phyloP scores from a whole-genome alignment of 2,888 invertebrate species.

The Serripes groenlandicus region DNA sequence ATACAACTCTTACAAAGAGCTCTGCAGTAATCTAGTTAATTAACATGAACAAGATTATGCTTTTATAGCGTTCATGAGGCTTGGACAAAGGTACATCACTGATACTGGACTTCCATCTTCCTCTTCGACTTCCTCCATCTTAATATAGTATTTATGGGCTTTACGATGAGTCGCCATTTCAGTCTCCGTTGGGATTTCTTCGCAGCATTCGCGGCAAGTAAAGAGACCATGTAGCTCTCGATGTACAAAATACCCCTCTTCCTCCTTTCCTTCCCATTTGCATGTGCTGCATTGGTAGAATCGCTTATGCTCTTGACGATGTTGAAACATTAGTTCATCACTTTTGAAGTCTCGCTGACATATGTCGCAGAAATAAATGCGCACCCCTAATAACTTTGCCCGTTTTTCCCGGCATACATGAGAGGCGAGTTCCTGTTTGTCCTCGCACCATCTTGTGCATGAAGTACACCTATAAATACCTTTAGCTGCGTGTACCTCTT shows the following conservation, averaged over 20 bases:
- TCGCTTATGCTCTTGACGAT: slow-evolving; percentile 58
- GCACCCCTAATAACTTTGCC: slow-evolving; percentile 2
- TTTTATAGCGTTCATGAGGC: slow-evolving; percentile 49
- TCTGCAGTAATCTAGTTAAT: no score
- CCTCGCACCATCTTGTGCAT: slow-evolving; percentile 53
- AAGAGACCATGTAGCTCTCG: slow-evolving; percentile 51
- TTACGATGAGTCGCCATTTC: slow-evolving; percentile 54
- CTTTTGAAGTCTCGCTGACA: slow-evolving; percentile 60
- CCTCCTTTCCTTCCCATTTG: slow-evolving; percentile 42
- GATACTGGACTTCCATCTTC: slow-evolving; percentile 44
- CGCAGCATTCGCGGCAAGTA: slow-evolving; percentile 58
- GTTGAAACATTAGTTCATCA: slow-evolving; percentile 61
- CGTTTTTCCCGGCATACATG: slow-evolving; percentile 54
- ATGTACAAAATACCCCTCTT: slow-evolving; percentile 60
- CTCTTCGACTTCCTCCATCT: slow-evolving; percentile 43
- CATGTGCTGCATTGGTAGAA: slow-evolving; percentile 60
- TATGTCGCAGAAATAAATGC: slow-evolving; percentile 64
- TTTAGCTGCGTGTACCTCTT: slow-evolving; percentile 58
- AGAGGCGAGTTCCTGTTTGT: slow-evolving; percentile 46
- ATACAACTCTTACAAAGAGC: no score
- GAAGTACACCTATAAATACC: slow-evolving; percentile 43
- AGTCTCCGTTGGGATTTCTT: slow-evolving; percentile 47
- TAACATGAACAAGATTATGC: not conserved
- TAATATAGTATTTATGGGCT: slow-evolving; percentile 62
- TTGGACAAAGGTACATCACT: slow-evolving; percentile 59